Conservation (phyloP, 2,888 invertebrate species). For the Nephrotoma flavescens region DNA sequence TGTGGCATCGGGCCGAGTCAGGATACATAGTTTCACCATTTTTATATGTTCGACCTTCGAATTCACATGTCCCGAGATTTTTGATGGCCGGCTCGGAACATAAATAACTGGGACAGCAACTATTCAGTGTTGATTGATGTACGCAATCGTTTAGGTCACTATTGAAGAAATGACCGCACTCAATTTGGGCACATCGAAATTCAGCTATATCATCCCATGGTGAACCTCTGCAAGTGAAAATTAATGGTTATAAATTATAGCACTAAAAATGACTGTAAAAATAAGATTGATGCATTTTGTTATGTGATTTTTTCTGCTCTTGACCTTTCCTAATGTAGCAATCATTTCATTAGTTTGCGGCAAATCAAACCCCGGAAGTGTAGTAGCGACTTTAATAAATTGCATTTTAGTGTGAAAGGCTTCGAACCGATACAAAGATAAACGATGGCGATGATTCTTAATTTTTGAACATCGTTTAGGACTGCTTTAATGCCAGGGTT, state of each 20-base stretch:
- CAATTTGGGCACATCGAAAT: background rate
- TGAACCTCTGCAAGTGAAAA: background rate
- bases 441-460: too few relatives aligned
- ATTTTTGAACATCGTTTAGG: too few relatives aligned
- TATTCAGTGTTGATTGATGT: background rate
- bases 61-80: constrained; percentile 26
- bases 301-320: too few relatives aligned
- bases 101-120: constrained; percentile 12
- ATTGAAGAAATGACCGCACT: background rate
- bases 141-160: background rate
- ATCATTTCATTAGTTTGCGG: too few relatives aligned
- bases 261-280: too few relatives aligned
- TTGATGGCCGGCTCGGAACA: constrained; percentile 15
- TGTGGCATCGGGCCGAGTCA: constrained; percentile 22
- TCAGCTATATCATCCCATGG: background rate
- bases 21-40: constrained; percentile 37
- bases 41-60: constrained; percentile 34
- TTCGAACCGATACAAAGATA: too few relatives aligned
- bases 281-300: too few relatives aligned
- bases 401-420: too few relatives aligned
- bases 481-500: too few relatives aligned
- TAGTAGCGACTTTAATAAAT: too few relatives aligned
- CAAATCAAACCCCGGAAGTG: too few relatives aligned
- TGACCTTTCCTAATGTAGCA: too few relatives aligned
- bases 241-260: background rate